Evolutionary conservation across 2,113 vertebrate genomes (phyloP), one percentile per base, ranked within the genome.

Genomic region (Neodon shergylaensis): DNA sequence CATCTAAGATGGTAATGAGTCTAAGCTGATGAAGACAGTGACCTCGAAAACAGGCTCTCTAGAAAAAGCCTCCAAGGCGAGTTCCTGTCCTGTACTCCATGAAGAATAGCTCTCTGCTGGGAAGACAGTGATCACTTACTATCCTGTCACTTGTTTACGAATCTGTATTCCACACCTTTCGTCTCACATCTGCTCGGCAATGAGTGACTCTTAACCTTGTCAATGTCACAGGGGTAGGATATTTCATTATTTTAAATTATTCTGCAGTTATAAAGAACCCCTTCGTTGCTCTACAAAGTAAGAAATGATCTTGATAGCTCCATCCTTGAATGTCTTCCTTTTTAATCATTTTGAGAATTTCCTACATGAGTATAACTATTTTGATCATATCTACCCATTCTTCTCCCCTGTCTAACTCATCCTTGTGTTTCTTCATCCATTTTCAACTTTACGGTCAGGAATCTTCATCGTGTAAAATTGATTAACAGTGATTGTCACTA

Each of bases 231-330:
- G 12, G 2, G 5, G 36, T 31, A 65, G 36, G 16, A 42, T 72
- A 87, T 68, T 87, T 93, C 36, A 52, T 76, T 65, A 82, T 26
- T 19, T 92, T 76, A 58, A 85, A 95, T 84, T 94, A 73, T 92
- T 91, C 83, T 28, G 11, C 19, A 86, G 26, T 73, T 76, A 61
- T 28, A 77, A 92, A 85, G 72, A 95, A 92, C 12, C 49, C 44
- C 28, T 84, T 74, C 73, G 82, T n/a, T 54, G 90, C 16, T 92
- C 26, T 85, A 93, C 44, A 36, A 28, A 85, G 49, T 70, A 93
- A 77, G 90, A 58, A 79, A 28, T n/a, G 21, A n/a, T 49, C 17
- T 54, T 16, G 31, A 19, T 73, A 95, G 85, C 61, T 77, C 73
- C 44, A 44, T 33, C 36, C 36, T 92, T 21, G 31, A 91, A 44